Conservation (phyloP, 2,888 invertebrate species). For the Idaea aversata region DNA sequence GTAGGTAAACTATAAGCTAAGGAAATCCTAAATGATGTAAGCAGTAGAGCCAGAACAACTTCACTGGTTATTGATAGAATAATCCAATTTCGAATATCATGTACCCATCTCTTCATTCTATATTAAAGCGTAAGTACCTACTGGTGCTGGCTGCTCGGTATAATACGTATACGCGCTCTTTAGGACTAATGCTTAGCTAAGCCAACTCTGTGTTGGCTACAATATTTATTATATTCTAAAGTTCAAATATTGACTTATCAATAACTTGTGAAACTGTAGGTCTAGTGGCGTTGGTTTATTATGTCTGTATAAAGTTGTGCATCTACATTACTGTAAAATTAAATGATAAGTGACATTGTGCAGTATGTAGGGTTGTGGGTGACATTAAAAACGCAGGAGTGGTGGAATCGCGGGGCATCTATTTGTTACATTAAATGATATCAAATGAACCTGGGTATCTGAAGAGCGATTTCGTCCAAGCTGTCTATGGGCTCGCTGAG, state of each 20-base stretch:
- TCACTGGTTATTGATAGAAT: background rate
- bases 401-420: background rate
- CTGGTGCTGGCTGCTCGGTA: no score
- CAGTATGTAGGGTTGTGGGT: background rate
- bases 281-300: background rate
- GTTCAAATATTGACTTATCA: background rate
- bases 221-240: no score
- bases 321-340: background rate
- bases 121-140: background rate
- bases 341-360: background rate
- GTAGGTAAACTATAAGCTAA: background rate
- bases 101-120: background rate
- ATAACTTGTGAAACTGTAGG: background rate
- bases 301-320: background rate
- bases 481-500: constrained; percentile 93
- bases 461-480: constrained; percentile 94
- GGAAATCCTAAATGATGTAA: background rate
- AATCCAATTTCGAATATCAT: background rate
- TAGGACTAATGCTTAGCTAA: no score
- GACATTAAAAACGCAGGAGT: background rate
- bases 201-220: no score
- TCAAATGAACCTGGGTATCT: constrained; percentile 90
- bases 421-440: background rate
- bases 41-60: background rate
- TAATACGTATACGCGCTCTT: no score